Conservation (phyloP, 2,113 vertebrate genomes). For the Peromyscus californicus region DNA sequence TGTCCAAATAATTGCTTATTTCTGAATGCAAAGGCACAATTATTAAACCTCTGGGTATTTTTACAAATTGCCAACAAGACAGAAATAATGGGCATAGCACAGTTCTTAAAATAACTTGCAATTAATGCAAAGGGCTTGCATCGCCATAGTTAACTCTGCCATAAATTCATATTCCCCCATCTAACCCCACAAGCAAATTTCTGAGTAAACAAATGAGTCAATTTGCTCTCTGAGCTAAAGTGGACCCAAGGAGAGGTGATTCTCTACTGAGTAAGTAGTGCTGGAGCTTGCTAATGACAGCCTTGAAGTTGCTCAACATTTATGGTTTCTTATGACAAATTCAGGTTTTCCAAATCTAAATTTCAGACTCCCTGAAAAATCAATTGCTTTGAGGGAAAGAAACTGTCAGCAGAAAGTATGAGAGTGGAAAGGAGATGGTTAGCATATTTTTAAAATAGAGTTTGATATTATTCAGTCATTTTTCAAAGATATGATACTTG, state of each 20-base stretch:
- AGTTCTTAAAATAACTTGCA: constrained; percentile 60
- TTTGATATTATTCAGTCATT: constrained; percentile 38
- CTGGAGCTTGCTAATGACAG: constrained; percentile 69
- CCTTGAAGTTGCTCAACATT: constrained; percentile 67
- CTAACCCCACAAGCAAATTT: constrained; percentile 68
- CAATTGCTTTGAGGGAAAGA: constrained; percentile 58
- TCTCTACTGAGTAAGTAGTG: constrained; percentile 62
- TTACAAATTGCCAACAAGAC: constrained; percentile 74
- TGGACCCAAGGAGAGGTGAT: constrained; percentile 70
- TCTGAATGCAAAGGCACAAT: constrained; percentile 70
- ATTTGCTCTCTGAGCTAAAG: constrained; percentile 72
- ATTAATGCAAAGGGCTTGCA: constrained; percentile 76
- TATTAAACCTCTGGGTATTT: constrained; percentile 74
- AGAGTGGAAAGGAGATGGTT: constrained; percentile 28
- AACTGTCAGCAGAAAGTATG: constrained; percentile 45
- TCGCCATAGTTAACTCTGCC: constrained; percentile 67
- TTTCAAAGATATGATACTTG: constrained; percentile 11
- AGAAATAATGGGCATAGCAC: constrained; percentile 66
- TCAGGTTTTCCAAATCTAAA: constrained; percentile 66
- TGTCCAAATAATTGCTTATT: constrained; percentile 69
- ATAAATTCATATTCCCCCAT: constrained; percentile 60
- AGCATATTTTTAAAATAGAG: constrained; percentile 58
- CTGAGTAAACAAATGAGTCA: constrained; percentile 78
- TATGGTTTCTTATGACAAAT: constrained; percentile 55
- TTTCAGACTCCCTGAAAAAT: constrained; percentile 56